Evolutionary conservation across 1,140 invertebrate species (phyloP), one percentile per base, ranked within the genome.

Genomic region (Papilio xuthus): DNA sequence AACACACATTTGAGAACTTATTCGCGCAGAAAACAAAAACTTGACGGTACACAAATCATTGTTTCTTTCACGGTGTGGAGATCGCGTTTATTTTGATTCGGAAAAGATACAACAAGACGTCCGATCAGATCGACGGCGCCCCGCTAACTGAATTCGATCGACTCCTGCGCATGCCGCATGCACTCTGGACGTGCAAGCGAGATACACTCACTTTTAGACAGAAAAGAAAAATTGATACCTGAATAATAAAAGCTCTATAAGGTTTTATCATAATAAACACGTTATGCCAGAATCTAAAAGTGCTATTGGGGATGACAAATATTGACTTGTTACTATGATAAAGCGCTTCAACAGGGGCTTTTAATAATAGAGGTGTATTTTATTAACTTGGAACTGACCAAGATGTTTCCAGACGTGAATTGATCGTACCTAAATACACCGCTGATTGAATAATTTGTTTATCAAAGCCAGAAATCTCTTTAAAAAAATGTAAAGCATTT

Each of bases 221-320:
- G 84, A 88, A 87, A 92, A 79, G 83, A 83, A 86, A 83, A 69
- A 83, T 84, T 80, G 86, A 83, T 89, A 90, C 90, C 90, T 93
- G 91, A 84, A 88, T 87, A 87, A 80, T 84, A 89, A 91, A 91
- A 91, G 89, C 87, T 93, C 84, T n/a, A n/a, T 73, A 86, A 88
- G 83, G 84, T 88, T 83, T 83, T 83, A 86, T 82, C 79, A 88
- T 82, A 86, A 91, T 90, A 88, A 87, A 87, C 87, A 82, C 74
- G 74, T 76, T 76, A 44, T 44, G 20, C 20, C 42, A 10, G 37
- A 44, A 15, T 72, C 42, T 47, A 72, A 72, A 72, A 44, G 20
- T 47, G 42, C n/a, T 44, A 72, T 72, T 44, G 20, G 44, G 71
- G 26, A n/a, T 47, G 44, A 50, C 42, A 67, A 67, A 67, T 47